Conservation (phyloP, 2,888 invertebrate genomes). For the Argynnis bischoffii region DNA sequence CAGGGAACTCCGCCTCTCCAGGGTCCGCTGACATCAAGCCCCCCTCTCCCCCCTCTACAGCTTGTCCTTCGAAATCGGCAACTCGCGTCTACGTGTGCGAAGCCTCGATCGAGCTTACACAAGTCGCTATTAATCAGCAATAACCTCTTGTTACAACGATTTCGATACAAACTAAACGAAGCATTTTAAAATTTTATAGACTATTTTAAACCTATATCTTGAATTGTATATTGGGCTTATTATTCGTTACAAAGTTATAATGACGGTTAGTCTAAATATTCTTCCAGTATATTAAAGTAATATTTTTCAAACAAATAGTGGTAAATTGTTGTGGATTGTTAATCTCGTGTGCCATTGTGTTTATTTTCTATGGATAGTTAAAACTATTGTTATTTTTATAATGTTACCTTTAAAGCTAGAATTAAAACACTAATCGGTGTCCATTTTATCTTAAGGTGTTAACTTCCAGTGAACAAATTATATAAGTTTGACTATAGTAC, state of each 20-base stretch:
- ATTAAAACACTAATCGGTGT: conserved; percentile 45
- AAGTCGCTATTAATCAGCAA: conserved; percentile 44
- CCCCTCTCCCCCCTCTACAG: conserved; percentile 56
- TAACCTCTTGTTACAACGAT: conserved; percentile 18
- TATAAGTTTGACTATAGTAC: conserved; percentile 66
- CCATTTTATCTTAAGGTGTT: conserved; percentile 27
- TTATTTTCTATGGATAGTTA: conserved; percentile 45
- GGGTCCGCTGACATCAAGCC: conserved; percentile 73
- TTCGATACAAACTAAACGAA: conserved; percentile 24
- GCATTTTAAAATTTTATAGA: conserved; percentile 25
- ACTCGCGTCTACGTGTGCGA: conserved; percentile 57
- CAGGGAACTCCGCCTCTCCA: conserved; percentile 81
- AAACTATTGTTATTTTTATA: conserved; percentile 50
- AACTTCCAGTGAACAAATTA: conserved; percentile 35
- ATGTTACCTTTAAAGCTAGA: conserved; percentile 40
- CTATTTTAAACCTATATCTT: conserved; percentile 22
- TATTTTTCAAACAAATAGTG: conserved; percentile 22
- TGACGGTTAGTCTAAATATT: conserved; percentile 1
- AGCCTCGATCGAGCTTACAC: conserved; percentile 66
- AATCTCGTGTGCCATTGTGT: conserved; percentile 66
- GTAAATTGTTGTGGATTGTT: conserved; percentile 24
- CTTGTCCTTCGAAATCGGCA: conserved; percentile 51
- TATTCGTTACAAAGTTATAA: conserved; percentile 19
- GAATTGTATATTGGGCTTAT: conserved; percentile 1
- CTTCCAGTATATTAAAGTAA: conserved; percentile 14